Percentiles rank a stretch among this genome's conserved stretches.
Evolutionary conservation across 2,113 vertebrate genomes (phyloP).

Genomic region (Notarius lentiginosus): DNA sequence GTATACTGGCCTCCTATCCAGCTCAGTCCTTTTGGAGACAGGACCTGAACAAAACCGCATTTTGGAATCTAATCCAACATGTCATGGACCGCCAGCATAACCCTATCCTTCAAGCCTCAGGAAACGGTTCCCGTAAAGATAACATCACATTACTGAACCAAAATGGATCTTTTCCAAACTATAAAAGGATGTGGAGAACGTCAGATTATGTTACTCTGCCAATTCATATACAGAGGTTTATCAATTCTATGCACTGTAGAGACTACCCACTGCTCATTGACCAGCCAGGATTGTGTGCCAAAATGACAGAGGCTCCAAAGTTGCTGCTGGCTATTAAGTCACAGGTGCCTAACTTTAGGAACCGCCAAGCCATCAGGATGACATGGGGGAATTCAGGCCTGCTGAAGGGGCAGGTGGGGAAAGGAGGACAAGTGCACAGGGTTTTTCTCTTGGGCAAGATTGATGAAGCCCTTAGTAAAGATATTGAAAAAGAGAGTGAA

Average conservation of each 20-base stretch:
- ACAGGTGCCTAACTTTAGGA: constrained; percentile 58
- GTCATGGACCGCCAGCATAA: constrained; percentile 59
- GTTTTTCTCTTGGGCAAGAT: constrained; percentile 70
- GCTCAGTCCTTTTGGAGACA: constrained; percentile 61
- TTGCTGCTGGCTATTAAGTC: constrained; percentile 75
- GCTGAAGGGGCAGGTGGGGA: constrained; percentile 43
- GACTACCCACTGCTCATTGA: constrained; percentile 62
- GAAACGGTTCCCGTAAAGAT: too few relatives aligned
- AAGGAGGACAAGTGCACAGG: constrained; percentile 57
- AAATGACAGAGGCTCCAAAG: constrained; percentile 36
- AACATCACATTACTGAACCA: not conserved
- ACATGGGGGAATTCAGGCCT: constrained; percentile 69
- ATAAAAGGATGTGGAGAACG: not conserved
- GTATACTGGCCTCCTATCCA: constrained; percentile 16
- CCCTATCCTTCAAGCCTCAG: constrained; percentile 52
- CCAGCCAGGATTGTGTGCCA: constrained; percentile 58
- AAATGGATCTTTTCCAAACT: constrained; percentile 20
- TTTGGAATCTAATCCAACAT: constrained; percentile 70
- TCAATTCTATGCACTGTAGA: constrained; percentile 64
- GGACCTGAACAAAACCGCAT: not conserved
- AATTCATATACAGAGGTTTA: constrained; percentile 58
- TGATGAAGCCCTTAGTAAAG: not conserved
- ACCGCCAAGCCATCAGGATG: constrained; percentile 69
- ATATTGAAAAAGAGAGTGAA: constrained; percentile 53
- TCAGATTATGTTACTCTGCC: constrained; percentile 47